Evolutionary conservation across 1,140 invertebrate genomes (phyloP).

Genomic region (Nomia melanderi): DNA sequence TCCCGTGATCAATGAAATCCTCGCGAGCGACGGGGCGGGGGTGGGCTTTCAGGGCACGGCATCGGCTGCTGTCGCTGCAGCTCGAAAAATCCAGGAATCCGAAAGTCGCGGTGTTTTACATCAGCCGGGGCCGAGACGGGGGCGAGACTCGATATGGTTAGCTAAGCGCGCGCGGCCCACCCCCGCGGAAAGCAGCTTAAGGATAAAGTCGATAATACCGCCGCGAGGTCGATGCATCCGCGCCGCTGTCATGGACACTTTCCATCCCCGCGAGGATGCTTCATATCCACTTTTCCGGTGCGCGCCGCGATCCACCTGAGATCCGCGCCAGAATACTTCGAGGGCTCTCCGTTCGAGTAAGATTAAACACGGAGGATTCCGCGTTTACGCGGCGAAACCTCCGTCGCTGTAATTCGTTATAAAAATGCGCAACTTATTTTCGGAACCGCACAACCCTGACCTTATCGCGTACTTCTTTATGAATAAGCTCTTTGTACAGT

Average conservation of each 20-base stretch:
- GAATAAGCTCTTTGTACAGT: too few relatives aligned
- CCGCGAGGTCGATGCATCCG: neutral
- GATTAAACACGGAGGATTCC: neutral
- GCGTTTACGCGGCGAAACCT: too few relatives aligned
- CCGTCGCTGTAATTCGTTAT: too few relatives aligned
- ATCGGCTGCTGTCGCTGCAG: constrained; percentile 15
- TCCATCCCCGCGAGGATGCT: neutral
- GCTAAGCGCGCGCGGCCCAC: constrained; percentile 18
- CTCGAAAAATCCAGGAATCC: constrained; percentile 46
- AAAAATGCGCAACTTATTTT: too few relatives aligned
- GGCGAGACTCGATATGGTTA: constrained; percentile 44
- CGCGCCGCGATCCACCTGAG: neutral
- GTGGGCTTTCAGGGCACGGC: constrained; percentile 11
- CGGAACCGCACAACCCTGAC: too few relatives aligned
- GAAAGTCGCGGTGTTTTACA: constrained; percentile 44
- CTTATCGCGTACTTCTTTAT: too few relatives aligned
- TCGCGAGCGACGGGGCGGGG: neutral
- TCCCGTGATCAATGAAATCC: constrained; percentile 33
- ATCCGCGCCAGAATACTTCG: neutral
- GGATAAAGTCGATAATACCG: constrained; percentile 42
- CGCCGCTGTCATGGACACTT: neutral
- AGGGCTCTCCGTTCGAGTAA: neutral
- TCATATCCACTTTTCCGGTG: constrained; percentile 6
- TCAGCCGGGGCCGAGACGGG: constrained; percentile 36
- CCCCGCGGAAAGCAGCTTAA: constrained; percentile 44